Evolutionary conservation across 2,888 invertebrate species (phyloP).

Genomic region (Fragum whitleyi): DNA sequence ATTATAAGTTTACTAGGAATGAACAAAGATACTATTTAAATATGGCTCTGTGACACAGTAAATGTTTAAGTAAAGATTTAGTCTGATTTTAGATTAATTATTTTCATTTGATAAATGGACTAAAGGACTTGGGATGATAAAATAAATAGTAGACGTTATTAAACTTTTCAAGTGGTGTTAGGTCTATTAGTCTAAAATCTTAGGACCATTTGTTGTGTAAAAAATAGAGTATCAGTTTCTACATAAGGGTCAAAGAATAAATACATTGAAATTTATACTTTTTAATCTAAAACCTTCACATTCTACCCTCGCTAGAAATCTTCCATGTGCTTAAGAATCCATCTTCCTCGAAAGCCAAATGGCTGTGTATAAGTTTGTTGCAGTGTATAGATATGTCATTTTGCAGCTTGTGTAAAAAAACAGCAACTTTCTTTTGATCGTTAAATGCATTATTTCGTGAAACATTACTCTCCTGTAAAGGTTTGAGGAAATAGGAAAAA

Average conservation of each 20-base stretch:
- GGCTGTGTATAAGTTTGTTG: too few relatives aligned
- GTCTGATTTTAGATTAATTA: background rate
- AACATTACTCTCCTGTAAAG: too few relatives aligned
- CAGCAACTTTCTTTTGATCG: too few relatives aligned
- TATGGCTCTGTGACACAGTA: background rate
- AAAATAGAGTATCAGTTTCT: background rate
- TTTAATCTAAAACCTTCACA: too few relatives aligned
- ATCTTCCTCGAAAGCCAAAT: too few relatives aligned
- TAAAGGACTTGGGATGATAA: background rate
- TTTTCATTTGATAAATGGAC: background rate
- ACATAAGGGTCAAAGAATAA: background rate
- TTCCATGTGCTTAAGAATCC: too few relatives aligned
- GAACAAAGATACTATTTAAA: too few relatives aligned
- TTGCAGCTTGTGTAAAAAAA: too few relatives aligned
- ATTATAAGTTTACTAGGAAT: too few relatives aligned
- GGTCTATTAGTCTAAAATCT: conserved; percentile 20
- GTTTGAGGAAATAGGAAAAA: background rate
- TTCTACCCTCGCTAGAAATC: too few relatives aligned
- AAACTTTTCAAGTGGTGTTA: conserved; percentile 16
- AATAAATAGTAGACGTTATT: background rate
- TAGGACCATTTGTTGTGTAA: conserved; percentile 8
- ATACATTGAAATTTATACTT: background rate
- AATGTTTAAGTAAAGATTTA: background rate
- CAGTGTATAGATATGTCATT: too few relatives aligned
- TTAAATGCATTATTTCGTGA: too few relatives aligned